Evolutionary conservation across 2,888 invertebrate species (phyloP).

Genomic region (Agonum fuliginosum): DNA sequence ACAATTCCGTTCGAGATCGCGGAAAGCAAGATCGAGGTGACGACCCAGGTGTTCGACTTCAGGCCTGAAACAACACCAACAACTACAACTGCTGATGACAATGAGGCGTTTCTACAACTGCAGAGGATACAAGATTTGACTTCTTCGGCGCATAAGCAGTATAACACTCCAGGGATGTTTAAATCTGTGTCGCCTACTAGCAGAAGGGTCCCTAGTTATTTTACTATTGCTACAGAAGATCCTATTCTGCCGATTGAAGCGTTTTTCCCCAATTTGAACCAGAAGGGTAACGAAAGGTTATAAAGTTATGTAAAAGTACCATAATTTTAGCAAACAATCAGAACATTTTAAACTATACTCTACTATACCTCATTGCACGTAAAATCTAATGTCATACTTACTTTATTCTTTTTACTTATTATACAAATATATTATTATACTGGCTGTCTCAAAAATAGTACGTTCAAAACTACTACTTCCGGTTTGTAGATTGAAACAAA

Average conservation of each 20-base stretch:
- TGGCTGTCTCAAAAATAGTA: no score
- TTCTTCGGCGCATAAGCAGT: conserved; percentile 82
- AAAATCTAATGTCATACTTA: no score
- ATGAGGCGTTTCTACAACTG: conserved; percentile 76
- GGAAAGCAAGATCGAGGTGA: conserved; percentile 65
- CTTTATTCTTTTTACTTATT: no score
- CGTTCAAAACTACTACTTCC: no score
- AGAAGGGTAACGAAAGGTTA: conserved; percentile 74
- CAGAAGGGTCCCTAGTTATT: conserved; percentile 80
- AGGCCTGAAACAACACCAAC: conserved; percentile 52
- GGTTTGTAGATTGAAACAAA: no score
- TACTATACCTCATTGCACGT: no score
- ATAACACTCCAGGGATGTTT: conserved; percentile 82
- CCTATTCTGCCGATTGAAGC: conserved; percentile 88
- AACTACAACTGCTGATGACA: conserved; percentile 66
- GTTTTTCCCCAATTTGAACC: conserved; percentile 84
- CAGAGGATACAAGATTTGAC: conserved; percentile 84
- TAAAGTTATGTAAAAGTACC: background rate
- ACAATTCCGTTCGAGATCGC: conserved; percentile 61
- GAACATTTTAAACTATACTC: no score
- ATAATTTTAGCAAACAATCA: no score
- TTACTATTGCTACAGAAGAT: conserved; percentile 86
- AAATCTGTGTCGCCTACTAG: conserved; percentile 80
- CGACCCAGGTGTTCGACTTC: conserved; percentile 68
- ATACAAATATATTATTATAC: no score